Evolutionary conservation across 1,140 invertebrate genomes (phyloP).

Genomic region (Mylabris phalerata): DNA sequence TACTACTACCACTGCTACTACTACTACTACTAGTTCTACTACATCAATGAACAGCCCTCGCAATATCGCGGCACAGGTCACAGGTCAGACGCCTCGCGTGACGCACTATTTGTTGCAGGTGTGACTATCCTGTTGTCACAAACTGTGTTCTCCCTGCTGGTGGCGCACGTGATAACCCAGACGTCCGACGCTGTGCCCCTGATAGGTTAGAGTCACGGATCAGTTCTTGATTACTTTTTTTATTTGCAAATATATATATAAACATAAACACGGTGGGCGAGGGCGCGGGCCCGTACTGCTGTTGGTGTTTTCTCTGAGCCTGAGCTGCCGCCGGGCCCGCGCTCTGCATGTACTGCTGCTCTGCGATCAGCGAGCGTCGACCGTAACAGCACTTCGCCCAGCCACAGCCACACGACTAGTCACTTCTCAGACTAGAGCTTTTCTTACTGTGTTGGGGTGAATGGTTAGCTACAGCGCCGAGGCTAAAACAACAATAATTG

Average conservation of each 20-base stretch:
- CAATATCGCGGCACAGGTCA: constrained; percentile 33
- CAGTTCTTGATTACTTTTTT: constrained; percentile 24
- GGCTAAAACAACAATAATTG: constrained; percentile 24
- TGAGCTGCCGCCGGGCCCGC: constrained; percentile 8
- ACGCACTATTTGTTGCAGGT: constrained; percentile 71
- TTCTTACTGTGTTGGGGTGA: constrained; percentile 32
- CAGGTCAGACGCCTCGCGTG: constrained; percentile 39
- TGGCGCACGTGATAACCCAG: constrained; percentile 94
- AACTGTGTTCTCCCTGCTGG: constrained; percentile 97
- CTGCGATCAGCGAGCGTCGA: constrained; percentile 19
- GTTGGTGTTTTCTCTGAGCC: not conserved
- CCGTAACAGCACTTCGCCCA: constrained; percentile 40
- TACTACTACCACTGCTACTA: too few species aligned
- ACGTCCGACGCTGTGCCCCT: constrained; percentile 95
- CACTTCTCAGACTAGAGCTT: constrained; percentile 15
- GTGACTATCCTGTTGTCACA: constrained; percentile 98
- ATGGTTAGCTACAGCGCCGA: constrained; percentile 34
- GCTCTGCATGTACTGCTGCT: constrained; percentile 29
- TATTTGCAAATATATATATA: constrained; percentile 22
- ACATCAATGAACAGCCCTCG: not conserved
- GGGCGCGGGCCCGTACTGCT: constrained; percentile 17
- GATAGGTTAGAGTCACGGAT: constrained; percentile 69
- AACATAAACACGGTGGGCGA: constrained; percentile 22
- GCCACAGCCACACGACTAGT: constrained; percentile 34
- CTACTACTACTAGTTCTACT: too few species aligned